These are phyloP conservation scores for Ophiodon elongatus DNA, from an alignment of 2,113 vertebrate genomes.

Conservation along the genomic window DNA sequence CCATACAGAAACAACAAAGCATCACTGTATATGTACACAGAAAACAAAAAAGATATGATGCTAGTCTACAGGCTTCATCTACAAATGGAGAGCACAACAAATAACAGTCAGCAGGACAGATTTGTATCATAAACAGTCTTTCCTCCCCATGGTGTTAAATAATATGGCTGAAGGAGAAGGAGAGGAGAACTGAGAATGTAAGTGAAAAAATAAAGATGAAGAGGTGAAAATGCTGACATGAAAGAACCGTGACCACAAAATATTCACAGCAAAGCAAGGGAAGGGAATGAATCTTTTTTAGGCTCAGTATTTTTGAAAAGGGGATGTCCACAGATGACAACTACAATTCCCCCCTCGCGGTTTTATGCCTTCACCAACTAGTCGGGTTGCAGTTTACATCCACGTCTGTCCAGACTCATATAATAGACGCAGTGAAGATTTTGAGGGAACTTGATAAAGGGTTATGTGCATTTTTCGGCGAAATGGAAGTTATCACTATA, in stretches of 20 bases:
- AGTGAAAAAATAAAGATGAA: constrained; percentile 21
- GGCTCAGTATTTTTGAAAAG: neutral
- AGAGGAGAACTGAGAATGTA: neutral
- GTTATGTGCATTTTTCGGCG: neutral
- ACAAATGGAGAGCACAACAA: neutral
- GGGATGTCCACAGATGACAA: neutral
- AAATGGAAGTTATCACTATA: neutral
- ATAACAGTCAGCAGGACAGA: neutral
- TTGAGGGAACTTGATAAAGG: neutral
- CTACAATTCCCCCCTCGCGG: too few species aligned
- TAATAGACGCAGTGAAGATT: neutral
- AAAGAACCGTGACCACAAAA: neutral
- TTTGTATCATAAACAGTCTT: constrained; percentile 3
- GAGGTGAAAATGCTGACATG: constrained; percentile 1
- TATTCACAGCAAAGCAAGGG: constrained; percentile 13
- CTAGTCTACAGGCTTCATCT: neutral
- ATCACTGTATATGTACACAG: neutral
- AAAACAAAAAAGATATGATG: constrained; percentile 1
- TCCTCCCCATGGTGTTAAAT: neutral
- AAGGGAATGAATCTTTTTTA: constrained; percentile 2
- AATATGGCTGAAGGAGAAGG: neutral
- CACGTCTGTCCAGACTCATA: neutral
- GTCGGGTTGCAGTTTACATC: neutral
- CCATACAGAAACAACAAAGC: neutral
- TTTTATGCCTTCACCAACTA: neutral